Evolutionary conservation across 2,797 vertebrate species (phyloP).

Genomic region (Orestias chungarensis): DNA sequence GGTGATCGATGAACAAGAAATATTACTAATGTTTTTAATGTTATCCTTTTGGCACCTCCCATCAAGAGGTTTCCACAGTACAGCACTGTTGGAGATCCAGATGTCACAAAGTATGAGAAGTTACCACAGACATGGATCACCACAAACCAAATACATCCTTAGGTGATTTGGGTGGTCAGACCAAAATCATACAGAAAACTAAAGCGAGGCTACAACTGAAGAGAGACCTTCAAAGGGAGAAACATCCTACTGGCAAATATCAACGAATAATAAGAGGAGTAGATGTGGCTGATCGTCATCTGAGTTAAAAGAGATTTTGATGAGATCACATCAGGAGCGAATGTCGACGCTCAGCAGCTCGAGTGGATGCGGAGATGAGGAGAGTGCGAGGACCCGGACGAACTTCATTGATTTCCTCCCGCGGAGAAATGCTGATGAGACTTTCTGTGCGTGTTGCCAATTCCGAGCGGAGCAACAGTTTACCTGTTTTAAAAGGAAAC

Average conservation of each 20-base stretch:
- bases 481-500: background rate
- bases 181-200: background rate
- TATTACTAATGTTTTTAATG: too few species aligned
- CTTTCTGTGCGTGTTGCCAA: constrained; percentile 48
- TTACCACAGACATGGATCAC: background rate
- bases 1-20: too few species aligned
- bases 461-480: constrained; percentile 67
- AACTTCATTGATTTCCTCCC: constrained; percentile 37
- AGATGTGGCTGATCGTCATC: background rate
- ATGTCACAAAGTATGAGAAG: too few species aligned
- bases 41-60: too few species aligned
- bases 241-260: background rate
- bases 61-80: too few species aligned
- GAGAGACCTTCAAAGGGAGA: background rate
- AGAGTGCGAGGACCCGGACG: background rate
- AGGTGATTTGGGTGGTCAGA: too few species aligned
- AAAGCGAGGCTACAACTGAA: background rate
- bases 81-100: too few species aligned
- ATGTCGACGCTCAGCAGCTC: too few species aligned
- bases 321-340: background rate
- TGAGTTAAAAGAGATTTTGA: constrained; percentile 10
- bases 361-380: background rate
- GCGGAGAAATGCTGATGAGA: constrained; percentile 34
- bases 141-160: too few species aligned
- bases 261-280: background rate